Evolutionary conservation across 2,113 vertebrate species (phyloP), one percentile per base, ranked within the genome.

Genomic region (Tupaia tana): DNA sequence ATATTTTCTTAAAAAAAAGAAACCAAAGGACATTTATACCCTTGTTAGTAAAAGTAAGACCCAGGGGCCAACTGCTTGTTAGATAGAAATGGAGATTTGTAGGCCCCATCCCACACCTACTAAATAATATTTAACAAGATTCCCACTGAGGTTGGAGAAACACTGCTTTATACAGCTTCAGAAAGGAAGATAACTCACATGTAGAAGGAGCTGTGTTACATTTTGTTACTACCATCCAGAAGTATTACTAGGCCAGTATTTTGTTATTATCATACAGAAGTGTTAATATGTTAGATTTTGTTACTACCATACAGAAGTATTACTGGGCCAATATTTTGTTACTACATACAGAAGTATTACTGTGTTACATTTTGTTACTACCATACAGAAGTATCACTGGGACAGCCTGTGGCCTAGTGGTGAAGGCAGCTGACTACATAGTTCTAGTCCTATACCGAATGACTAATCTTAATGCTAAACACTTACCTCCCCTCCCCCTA

Each of bases 1-100:
- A 0, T 93, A 80, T 83, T 92, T 93, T 94, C 74, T 95, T 94
- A 43, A 59, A 91, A 92, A 93, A 43, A 78, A 90, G 29, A 31
- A 91, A 29, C 52, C n/a, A 54, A 61, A 89, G 20, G 71, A 24
- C 34, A 18, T 91, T 91, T 71, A 25, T 79, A 56, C 61, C 18
- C 89, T 5, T 54, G 67, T 61, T 66, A 22, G 52, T 73, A 27
- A 89, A 52, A 86, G 69, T 58, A 61, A 70, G 52, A 31, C 29
- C 66, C 69, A 31, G 34, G 69, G 61, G 61, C 43, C 54, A 83
- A 29, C 69, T 83, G 13, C 67, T 91, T 89, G 24, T 79, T 89
- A 89, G 64, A 94, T 89, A 89, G 64, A 94, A 93, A 59, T 81
- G 54, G 29, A 92, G 54, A 91, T 10, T 73, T 56, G 18, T 14